phyloP scores from a whole-genome alignment of 1,140 invertebrate species.

The Pomacea maculata region DNA sequence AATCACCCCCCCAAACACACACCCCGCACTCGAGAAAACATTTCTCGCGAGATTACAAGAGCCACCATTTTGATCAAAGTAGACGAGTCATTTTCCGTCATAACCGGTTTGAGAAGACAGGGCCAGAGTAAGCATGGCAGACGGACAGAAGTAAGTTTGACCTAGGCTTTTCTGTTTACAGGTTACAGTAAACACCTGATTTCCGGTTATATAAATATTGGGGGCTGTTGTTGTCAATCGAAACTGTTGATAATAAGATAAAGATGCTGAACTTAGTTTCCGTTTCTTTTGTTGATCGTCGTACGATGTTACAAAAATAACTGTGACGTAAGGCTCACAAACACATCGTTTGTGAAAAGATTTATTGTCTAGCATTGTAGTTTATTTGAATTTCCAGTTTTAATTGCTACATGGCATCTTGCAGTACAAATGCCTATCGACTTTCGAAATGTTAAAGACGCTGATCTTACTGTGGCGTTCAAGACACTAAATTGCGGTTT shows the following conservation, averaged over 20 bases:
- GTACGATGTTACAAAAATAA: no score
- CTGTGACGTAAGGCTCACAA: no score
- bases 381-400: no score
- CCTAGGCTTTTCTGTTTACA: not conserved
- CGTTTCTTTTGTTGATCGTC: no score
- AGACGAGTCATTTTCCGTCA: constrained; percentile 40
- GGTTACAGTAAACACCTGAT: not conserved
- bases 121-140: constrained; percentile 10
- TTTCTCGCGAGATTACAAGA: constrained; percentile 29
- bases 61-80: constrained; percentile 30
- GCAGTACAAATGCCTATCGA: no score
- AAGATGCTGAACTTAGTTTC: not conserved
- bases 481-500: no score
- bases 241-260: not conserved
- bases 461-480: no score
- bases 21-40: not conserved
- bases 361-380: no score
- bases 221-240: not conserved
- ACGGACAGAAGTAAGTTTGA: constrained; percentile 19
- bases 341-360: no score
- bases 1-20: not conserved
- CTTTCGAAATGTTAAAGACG: no score
- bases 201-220: not conserved
- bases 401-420: no score
- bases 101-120: constrained; percentile 22